Conservation (phyloP, 2,113 vertebrate genomes). For the Capreolus pygargus region DNA sequence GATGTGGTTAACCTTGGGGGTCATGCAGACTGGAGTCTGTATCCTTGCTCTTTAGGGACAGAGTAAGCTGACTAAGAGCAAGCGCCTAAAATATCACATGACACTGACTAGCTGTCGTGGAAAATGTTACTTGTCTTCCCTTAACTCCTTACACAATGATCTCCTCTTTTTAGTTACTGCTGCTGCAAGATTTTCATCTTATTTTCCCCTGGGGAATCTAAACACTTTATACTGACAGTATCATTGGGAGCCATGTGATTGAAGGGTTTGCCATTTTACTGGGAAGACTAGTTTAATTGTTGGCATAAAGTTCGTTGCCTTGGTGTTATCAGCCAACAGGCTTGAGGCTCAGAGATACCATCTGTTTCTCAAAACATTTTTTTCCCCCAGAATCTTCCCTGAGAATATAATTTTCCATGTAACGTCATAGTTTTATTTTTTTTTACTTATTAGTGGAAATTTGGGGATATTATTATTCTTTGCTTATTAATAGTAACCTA, state of each 20-base stretch:
- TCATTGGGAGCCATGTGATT: constrained; percentile 27
- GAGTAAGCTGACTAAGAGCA: not conserved
- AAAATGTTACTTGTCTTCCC: not conserved
- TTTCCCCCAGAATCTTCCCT: constrained; percentile 16
- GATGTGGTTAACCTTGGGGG: not conserved
- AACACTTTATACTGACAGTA: constrained; percentile 35
- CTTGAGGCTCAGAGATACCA: constrained; percentile 53
- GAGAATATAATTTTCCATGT: constrained; percentile 52
- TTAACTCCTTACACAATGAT: not conserved
- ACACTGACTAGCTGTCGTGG: not conserved
- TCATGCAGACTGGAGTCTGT: not conserved
- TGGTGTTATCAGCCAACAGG: constrained; percentile 63
- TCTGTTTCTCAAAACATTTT: constrained; percentile 53
- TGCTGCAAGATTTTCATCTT: constrained; percentile 33
- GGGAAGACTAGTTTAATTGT: constrained; percentile 60
- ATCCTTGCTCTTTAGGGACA: not conserved
- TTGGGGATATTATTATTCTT: not conserved
- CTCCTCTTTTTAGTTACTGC: constrained; percentile 30
- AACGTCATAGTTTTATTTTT: constrained; percentile 26
- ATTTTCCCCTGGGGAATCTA: constrained; percentile 50
- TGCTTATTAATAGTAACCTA: not conserved
- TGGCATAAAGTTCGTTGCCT: constrained; percentile 62
- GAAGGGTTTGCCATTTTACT: constrained; percentile 64
- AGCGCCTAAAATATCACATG: not conserved
- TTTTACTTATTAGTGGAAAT: constrained; percentile 31